These are phyloP conservation scores for Pantelozetes paolii DNA, from an alignment of 2,888 invertebrate species.

Conservation along the genomic window DNA sequence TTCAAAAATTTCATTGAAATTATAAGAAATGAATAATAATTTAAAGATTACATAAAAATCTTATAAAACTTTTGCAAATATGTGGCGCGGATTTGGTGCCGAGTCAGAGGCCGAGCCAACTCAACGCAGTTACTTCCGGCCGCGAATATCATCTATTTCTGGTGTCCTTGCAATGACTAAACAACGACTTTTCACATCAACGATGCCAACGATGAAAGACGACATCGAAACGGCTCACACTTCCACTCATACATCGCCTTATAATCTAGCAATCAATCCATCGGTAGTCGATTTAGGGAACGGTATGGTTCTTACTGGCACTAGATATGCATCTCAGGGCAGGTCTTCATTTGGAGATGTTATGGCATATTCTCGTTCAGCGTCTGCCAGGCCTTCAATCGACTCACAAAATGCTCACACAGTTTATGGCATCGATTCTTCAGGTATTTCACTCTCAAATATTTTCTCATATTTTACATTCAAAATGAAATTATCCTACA, in stretches of 20 bases:
- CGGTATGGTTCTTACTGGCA: constrained; percentile 31
- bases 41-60: no score
- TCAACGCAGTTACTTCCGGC: constrained; percentile 41
- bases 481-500: no score
- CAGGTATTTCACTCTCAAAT: no score
- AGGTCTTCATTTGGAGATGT: constrained; percentile 42
- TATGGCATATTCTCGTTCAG: constrained; percentile 40
- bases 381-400: constrained; percentile 41
- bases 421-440: constrained; percentile 38
- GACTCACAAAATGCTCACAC: constrained; percentile 41
- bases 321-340: constrained; percentile 39
- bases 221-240: constrained; percentile 36
- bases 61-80: constrained; percentile 4
- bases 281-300: neutral
- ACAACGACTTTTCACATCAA: constrained; percentile 41
- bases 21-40: no score
- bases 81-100: constrained; percentile 43
- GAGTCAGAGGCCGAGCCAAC: constrained; percentile 40
- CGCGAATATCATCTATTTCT: constrained; percentile 42
- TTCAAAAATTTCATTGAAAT: no score
- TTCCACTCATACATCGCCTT: neutral
- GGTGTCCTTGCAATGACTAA: constrained; percentile 42
- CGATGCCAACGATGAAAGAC: constrained; percentile 29
- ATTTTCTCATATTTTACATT: no score
- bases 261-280: constrained; percentile 28